Conservation (phyloP, 2,113 vertebrate species). For the Xerus inauris region DNA sequence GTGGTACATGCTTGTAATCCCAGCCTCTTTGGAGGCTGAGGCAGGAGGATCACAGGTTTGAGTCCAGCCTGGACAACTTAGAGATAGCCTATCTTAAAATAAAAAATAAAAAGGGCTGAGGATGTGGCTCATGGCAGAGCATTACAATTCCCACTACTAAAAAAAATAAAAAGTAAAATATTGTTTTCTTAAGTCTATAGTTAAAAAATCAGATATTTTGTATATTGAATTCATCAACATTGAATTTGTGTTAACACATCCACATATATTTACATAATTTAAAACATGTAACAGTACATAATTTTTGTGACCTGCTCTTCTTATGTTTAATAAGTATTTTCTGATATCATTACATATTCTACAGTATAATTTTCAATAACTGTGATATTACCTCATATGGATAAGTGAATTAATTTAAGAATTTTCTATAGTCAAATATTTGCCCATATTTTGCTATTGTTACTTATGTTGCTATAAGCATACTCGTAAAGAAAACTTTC, state of each 20-base stretch:
- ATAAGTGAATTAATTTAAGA: slow-evolving; percentile 25
- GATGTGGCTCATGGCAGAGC: background rate
- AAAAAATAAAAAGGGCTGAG: background rate
- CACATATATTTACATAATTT: background rate
- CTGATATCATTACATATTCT: background rate
- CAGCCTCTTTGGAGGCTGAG: background rate
- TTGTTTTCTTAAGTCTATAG: background rate
- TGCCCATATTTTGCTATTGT: slow-evolving; percentile 16
- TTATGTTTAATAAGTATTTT: slow-evolving; percentile 32
- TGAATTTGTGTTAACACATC: background rate
- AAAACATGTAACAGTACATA: background rate
- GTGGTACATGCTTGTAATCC: background rate
- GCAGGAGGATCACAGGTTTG: background rate
- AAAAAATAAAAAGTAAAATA: background rate
- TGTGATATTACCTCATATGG: background rate
- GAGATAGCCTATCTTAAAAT: background rate
- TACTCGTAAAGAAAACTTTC: background rate
- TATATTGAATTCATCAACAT: background rate
- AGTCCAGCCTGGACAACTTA: background rate
- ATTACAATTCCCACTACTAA: background rate
- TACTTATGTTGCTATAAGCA: background rate
- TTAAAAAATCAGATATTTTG: background rate
- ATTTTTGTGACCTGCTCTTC: background rate
- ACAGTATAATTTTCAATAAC: background rate
- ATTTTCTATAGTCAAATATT: slow-evolving; percentile 24